Conservation (phyloP, 1,140 invertebrate genomes). For the Drosophila parvula region DNA sequence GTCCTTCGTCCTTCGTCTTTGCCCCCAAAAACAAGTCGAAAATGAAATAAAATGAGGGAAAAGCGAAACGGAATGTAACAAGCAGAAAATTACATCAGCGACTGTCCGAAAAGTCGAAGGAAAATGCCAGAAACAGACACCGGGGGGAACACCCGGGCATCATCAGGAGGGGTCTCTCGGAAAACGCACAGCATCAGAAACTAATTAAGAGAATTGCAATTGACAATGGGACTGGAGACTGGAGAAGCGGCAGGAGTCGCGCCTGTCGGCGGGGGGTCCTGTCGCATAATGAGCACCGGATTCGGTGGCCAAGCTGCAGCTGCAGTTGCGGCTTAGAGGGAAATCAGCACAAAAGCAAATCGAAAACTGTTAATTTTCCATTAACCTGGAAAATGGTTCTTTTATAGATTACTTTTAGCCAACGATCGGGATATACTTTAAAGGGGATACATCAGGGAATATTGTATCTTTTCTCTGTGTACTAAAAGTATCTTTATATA, state of each 20-base stretch:
- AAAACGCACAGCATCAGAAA: conserved; percentile 58
- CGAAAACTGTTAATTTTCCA: conserved; percentile 6
- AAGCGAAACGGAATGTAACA: conserved; percentile 58
- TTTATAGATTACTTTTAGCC: too few relatives aligned
- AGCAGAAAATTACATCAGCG: conserved; percentile 66
- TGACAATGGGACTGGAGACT: conserved; percentile 44
- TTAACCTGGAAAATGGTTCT: neutral
- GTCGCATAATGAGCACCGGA: conserved; percentile 37
- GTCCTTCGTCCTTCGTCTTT: neutral
- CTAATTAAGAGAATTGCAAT: conserved; percentile 74
- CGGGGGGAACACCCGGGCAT: neutral
- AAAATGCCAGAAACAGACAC: conserved; percentile 33
- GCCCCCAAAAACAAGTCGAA: conserved; percentile 9
- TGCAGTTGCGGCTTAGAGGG: conserved; percentile 6
- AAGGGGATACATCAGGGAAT: too few relatives aligned
- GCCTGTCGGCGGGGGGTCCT: conserved; percentile 3
- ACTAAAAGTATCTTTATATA: too few relatives aligned
- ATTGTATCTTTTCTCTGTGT: too few relatives aligned
- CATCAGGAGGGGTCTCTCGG: neutral
- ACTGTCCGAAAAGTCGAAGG: conserved; percentile 37
- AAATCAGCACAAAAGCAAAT: conserved; percentile 15
- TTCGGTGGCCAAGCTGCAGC: neutral
- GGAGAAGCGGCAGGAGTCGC: neutral
- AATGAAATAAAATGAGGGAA: conserved; percentile 39
- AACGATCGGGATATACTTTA: too few relatives aligned